Percentiles rank a stretch among this genome's conserved stretches.
phyloP scores from a whole-genome alignment of 1,140 invertebrate species.

The Piezodorus guildinii region DNA sequence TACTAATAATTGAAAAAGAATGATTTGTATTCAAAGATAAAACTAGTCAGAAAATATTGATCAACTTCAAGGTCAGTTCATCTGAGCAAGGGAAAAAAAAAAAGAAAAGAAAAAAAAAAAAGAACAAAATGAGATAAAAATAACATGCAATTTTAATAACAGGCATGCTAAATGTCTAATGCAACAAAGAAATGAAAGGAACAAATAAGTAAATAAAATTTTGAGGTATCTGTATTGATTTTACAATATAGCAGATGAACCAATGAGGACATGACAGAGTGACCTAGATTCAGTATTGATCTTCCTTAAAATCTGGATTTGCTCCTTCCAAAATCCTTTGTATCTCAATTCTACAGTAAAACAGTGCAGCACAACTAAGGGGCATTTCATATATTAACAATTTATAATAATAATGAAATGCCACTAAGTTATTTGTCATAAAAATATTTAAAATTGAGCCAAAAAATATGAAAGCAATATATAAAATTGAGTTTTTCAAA shows the following conservation, averaged over 20 bases:
- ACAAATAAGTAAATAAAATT: background rate
- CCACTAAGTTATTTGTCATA: background rate
- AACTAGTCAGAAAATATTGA: too few species aligned
- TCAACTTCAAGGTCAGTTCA: conserved; percentile 9
- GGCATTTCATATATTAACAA: background rate
- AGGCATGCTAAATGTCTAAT: background rate
- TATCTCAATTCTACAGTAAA: background rate
- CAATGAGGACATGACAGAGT: conserved; percentile 6
- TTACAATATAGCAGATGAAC: background rate
- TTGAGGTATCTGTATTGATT: too few species aligned
- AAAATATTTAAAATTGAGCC: too few species aligned
- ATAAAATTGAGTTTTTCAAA: background rate
- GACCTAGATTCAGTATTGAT: conserved; percentile 14
- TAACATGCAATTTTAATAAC: background rate
- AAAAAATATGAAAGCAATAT: too few species aligned
- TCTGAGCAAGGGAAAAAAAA: conserved; percentile 1
- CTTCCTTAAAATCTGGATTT: conserved; percentile 3
- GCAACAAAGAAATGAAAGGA: too few species aligned
- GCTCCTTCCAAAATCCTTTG: conserved; percentile 3
- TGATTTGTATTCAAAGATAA: too few species aligned
- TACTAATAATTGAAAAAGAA: too few species aligned
- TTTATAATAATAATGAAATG: background rate
- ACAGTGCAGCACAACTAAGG: background rate
- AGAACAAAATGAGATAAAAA: background rate
- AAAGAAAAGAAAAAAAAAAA: background rate